phyloP scores from a whole-genome alignment of 2,888 invertebrate genomes.

The Panorpa germanica region DNA sequence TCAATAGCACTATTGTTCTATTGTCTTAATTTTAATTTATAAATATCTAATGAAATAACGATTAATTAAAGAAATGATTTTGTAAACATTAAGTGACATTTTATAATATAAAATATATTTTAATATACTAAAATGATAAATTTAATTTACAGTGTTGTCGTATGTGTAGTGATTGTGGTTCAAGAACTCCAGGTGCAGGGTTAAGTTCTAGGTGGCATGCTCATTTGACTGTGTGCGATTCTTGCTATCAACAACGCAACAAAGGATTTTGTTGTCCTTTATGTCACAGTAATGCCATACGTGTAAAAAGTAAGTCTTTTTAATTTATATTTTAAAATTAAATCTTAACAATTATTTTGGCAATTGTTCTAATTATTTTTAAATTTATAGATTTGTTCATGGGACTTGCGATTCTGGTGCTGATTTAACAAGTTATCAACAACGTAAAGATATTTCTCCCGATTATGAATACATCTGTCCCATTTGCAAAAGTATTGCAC shows the following conservation, averaged over 20 bases:
- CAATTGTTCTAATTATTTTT: conserved; percentile 7
- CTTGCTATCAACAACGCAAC: conserved; percentile 94
- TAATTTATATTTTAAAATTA: conserved; percentile 4
- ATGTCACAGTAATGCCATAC: conserved; percentile 73
- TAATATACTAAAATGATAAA: conserved; percentile 2
- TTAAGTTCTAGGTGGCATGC: conserved; percentile 94
- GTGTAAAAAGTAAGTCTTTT: conserved; percentile 52
- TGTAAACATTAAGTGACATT: too few species aligned
- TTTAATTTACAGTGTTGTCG: conserved; percentile 57
- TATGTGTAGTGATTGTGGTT: conserved; percentile 90
- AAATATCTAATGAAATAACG: too few species aligned
- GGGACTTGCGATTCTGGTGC: conserved; percentile 84
- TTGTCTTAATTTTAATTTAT: too few species aligned
- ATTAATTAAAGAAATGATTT: too few species aligned
- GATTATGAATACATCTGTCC: conserved; percentile 80
- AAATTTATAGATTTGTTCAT: conserved; percentile 58
- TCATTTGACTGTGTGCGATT: conserved; percentile 96
- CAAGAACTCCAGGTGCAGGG: conserved; percentile 87
- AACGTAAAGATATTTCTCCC: conserved; percentile 59
- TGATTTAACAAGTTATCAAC: conserved; percentile 55
- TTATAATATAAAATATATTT: neutral
- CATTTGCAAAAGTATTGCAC: conserved; percentile 52
- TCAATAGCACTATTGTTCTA: too few species aligned
- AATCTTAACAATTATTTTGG: conserved; percentile 8
- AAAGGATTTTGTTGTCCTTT: conserved; percentile 91